These are phyloP conservation scores for Gymnoscopelus microlampas DNA, from an alignment of 2,797 vertebrate species.

Conservation along the genomic window DNA sequence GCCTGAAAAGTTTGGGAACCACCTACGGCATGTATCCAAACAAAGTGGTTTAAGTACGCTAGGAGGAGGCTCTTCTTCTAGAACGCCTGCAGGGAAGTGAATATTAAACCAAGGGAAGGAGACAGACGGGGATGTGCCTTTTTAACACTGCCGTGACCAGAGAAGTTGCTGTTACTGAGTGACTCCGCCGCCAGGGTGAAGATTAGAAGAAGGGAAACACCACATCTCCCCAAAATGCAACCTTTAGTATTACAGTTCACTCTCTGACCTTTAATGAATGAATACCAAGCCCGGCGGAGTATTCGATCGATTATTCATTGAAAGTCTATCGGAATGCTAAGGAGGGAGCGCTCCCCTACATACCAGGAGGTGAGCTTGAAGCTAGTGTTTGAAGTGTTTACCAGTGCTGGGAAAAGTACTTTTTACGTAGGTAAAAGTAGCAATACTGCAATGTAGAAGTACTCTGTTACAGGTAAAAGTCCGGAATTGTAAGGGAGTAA, in stretches of 20 bases:
- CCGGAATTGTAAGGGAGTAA: no score
- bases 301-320: background rate
- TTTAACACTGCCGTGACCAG: background rate
- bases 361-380: slow-evolving; percentile 86
- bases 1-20: no score
- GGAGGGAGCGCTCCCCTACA: slow-evolving; percentile 77
- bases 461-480: no score
- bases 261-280: background rate
- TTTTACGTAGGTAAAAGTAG: no score
- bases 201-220: background rate
- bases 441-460: no score
- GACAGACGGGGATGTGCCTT: slow-evolving; percentile 35
- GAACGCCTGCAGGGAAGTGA: no score
- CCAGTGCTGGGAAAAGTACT: no score
- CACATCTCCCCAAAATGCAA: slow-evolving; percentile 24
- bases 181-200: background rate
- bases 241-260: background rate
- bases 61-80: no score
- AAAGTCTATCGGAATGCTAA: slow-evolving; percentile 79
- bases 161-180: background rate
- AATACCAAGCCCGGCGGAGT: background rate
- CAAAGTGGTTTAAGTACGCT: no score
- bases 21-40: no score
- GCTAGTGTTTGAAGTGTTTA: no score
- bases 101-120: no score